Conservation (phyloP, 2,797 vertebrate species). For the Rhynchotus rufescens region DNA sequence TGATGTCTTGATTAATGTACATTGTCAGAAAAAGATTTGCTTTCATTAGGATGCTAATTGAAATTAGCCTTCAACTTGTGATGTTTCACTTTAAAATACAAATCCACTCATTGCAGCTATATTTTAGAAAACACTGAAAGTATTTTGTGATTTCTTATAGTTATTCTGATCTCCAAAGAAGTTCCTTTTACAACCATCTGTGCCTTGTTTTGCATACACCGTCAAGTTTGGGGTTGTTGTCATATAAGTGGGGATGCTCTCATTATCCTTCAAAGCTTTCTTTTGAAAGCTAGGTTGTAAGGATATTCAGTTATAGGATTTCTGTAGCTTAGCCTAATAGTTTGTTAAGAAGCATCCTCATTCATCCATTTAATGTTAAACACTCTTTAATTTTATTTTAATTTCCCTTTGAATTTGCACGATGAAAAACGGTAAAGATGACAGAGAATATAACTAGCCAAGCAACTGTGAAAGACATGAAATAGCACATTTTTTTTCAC, state of each 20-base stretch:
- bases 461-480: constrained; percentile 60
- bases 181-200: background rate
- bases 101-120: background rate
- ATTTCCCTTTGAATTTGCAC: constrained; percentile 27
- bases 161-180: background rate
- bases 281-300: background rate
- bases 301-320: background rate
- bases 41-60: background rate
- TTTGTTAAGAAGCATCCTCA: background rate
- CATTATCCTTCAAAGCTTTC: background rate
- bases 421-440: constrained; percentile 33
- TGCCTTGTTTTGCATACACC: background rate
- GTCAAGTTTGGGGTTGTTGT: background rate
- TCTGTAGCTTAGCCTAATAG: background rate
- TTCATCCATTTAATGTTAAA: constrained; percentile 24
- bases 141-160: background rate
- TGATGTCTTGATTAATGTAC: background rate
- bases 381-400: constrained; percentile 19
- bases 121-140: background rate
- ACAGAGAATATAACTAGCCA: background rate
- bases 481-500: constrained; percentile 24
- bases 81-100: background rate
- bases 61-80: background rate
- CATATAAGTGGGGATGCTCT: background rate
- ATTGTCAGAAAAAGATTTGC: background rate